Percentiles rank a stretch among this genome's conserved stretches.
Conservation (phyloP, 2,888 invertebrate genomes). For the Pristionchus maxplancki region DNA sequence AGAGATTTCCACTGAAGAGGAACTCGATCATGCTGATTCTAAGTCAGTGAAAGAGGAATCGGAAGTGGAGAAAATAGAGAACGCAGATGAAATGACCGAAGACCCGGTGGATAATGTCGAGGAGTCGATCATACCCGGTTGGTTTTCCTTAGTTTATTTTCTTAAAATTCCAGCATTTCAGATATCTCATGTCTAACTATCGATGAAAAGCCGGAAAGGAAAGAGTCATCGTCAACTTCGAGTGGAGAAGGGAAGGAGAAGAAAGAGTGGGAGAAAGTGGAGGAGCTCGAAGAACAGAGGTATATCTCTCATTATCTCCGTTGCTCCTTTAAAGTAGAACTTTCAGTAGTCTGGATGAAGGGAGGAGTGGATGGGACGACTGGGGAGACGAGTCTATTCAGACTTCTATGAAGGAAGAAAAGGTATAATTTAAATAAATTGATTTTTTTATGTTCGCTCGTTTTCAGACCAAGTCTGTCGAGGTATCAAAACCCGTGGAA, state of each 20-base stretch:
- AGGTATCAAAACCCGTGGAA: neutral
- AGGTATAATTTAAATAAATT: neutral
- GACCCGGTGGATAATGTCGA: neutral
- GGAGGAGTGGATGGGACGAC: constrained; percentile 48
- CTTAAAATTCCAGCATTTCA: neutral
- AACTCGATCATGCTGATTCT: neutral
- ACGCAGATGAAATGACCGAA: neutral
- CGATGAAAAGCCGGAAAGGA: neutral
- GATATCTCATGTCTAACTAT: neutral
- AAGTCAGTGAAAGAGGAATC: neutral
- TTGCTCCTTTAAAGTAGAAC: neutral
- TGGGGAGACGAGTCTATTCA: constrained; percentile 25
- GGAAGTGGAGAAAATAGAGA: neutral
- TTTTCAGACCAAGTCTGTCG: neutral
- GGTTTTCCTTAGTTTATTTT: neutral
- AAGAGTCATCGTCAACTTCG: constrained; percentile 30
- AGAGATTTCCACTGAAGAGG: neutral
- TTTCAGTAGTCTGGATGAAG: constrained; percentile 33
- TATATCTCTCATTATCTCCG: neutral
- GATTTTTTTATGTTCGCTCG: neutral
- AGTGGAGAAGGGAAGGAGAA: neutral
- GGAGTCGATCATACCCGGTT: neutral
- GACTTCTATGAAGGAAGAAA: neutral
- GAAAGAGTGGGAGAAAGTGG: constrained; percentile 49
- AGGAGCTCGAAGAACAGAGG: constrained; percentile 11